Evolutionary conservation across 2,113 vertebrate genomes (phyloP).

Genomic region (Cephalopterus ornatus): DNA sequence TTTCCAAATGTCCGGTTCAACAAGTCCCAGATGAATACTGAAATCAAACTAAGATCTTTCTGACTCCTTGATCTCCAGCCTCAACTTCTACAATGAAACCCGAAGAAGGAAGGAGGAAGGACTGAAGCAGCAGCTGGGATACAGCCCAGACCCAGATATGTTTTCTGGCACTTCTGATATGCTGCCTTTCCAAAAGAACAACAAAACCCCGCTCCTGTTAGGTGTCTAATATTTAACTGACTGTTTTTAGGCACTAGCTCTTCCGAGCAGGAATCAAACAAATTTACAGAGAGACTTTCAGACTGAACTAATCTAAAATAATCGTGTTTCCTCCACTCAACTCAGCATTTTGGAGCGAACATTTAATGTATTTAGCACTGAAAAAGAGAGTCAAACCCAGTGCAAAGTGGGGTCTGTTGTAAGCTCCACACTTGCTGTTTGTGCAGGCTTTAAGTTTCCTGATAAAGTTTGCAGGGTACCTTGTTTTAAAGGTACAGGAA

Average conservation of each 20-base stretch:
- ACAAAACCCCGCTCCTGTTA: not conserved
- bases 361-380: not conserved
- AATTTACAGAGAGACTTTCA: not conserved
- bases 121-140: not conserved
- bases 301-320: not conserved
- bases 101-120: not conserved
- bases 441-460: not conserved
- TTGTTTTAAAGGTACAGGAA: not conserved
- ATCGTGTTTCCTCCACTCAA: not conserved
- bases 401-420: not conserved
- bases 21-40: not conserved
- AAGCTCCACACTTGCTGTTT: not conserved
- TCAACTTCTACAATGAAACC: fast-evolving
- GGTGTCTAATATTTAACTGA: not conserved
- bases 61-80: not conserved
- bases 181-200: not conserved
- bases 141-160: not conserved
- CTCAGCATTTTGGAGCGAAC: not conserved
- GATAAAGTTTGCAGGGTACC: not conserved
- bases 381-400: not conserved
- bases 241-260: not conserved
- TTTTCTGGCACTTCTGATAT: not conserved
- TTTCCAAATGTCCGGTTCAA: not conserved
- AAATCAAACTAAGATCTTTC: not conserved
- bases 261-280: not conserved